Evolutionary conservation across 2,888 invertebrate species (phyloP).

Genomic region (Lepidocyrtinus sp.): DNA sequence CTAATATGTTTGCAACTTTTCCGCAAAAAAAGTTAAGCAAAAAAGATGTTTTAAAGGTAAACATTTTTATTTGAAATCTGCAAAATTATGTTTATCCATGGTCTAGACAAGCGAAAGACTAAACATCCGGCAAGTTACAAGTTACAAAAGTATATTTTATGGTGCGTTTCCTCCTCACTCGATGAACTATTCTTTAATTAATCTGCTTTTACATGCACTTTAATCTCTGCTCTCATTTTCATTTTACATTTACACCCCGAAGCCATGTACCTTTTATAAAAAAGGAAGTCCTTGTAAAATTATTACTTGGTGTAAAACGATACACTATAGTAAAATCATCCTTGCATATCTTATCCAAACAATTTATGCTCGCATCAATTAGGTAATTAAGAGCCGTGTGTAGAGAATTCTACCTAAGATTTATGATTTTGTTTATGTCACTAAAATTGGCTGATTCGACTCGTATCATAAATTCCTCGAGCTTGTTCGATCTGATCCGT

Average conservation of each 20-base stretch:
- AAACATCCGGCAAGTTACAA: conserved; percentile 2
- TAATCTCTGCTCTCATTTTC: neutral
- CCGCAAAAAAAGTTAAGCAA: too few relatives aligned
- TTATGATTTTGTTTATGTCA: conserved; percentile 10
- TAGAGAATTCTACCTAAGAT: too few relatives aligned
- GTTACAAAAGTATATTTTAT: too few relatives aligned
- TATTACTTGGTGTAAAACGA: neutral
- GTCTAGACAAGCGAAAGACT: too few relatives aligned
- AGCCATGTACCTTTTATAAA: neutral
- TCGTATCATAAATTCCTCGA: neutral
- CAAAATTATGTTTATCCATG: too few relatives aligned
- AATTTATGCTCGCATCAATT: neutral
- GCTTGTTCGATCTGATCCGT: conserved; percentile 13
- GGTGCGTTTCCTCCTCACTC: neutral
- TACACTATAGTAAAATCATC: neutral
- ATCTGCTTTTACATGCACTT: neutral
- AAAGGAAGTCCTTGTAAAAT: neutral
- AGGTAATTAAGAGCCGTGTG: neutral
- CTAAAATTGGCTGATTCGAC: too few relatives aligned
- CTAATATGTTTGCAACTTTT: too few relatives aligned
- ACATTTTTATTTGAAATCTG: neutral
- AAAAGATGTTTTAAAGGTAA: too few relatives aligned
- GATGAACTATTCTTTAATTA: neutral
- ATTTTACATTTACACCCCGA: conserved; percentile 10
- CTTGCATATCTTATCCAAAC: neutral